Conservation (phyloP, 2,888 invertebrate species). For the Pandemis cinnamomeana region DNA sequence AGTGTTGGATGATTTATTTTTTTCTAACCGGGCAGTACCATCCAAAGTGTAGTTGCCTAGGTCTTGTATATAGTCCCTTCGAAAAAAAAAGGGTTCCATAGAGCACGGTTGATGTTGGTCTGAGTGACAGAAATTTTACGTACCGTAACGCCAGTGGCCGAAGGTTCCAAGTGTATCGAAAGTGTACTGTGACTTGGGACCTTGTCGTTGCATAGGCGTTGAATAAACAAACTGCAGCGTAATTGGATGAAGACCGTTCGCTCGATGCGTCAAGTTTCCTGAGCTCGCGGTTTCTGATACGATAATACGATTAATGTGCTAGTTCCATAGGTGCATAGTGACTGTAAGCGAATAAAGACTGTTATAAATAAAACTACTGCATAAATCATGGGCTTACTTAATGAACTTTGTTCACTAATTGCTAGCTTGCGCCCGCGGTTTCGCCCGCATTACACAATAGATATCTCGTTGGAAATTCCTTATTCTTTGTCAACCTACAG, state of each 20-base stretch:
- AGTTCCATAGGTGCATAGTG: too few relatives aligned
- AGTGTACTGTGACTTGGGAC: constrained; percentile 1
- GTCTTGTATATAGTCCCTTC: too few relatives aligned
- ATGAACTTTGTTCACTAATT: too few relatives aligned
- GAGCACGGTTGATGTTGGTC: too few relatives aligned
- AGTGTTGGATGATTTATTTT: constrained; percentile 1
- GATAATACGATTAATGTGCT: constrained; percentile 29
- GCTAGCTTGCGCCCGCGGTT: too few relatives aligned
- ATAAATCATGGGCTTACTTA: too few relatives aligned
- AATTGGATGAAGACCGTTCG: constrained; percentile 37
- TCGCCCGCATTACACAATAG: too few relatives aligned
- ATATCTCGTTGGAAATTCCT: too few relatives aligned
- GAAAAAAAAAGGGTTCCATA: background rate
- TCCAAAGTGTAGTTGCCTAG: background rate
- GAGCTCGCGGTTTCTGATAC: constrained; percentile 23
- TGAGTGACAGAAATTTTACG: background rate
- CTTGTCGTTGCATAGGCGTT: constrained; percentile 6
- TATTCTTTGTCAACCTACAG: too few relatives aligned
- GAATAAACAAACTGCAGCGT: constrained; percentile 23
- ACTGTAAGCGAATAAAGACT: too few relatives aligned
- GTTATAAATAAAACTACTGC: too few relatives aligned
- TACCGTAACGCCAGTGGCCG: background rate
- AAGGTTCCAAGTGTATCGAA: constrained; percentile 7
- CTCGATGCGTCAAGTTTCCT: constrained; percentile 11
- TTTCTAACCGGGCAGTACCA: background rate